Percentiles rank a stretch among this genome's conserved stretches.
Evolutionary conservation across 2,113 vertebrate genomes (phyloP).

Genomic region (Tretioscincus oriximinensis): DNA sequence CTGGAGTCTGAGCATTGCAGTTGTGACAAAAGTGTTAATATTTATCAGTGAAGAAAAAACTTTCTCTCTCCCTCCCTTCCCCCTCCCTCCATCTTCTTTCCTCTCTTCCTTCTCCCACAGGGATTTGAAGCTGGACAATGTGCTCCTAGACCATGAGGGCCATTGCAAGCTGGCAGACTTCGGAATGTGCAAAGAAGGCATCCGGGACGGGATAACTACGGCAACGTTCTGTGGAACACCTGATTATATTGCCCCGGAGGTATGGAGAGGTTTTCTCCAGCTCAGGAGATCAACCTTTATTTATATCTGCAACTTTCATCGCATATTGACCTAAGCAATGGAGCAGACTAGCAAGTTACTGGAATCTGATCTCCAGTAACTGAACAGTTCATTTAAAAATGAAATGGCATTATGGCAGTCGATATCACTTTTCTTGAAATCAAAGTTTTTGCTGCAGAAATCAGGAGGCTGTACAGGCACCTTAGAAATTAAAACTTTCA

Average conservation of each 20-base stretch:
- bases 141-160: constrained; percentile 92
- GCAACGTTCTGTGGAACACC: constrained; percentile 96
- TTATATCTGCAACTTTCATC: neutral
- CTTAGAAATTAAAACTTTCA: no score
- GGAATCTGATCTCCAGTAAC: neutral
- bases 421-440: neutral
- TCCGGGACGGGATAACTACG: constrained; percentile 84
- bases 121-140: constrained; percentile 96
- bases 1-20: no score
- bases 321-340: neutral
- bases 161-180: constrained; percentile 99
- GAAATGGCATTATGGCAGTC: no score
- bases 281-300: neutral
- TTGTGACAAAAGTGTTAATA: no score
- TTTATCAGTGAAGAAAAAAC: no score
- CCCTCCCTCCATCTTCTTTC: neutral
- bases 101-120: constrained; percentile 65
- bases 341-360: no score
- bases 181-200: constrained; percentile 98
- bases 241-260: constrained; percentile 98
- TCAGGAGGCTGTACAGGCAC: neutral
- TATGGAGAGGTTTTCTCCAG: constrained; percentile 54
- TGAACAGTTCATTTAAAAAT: neutral
- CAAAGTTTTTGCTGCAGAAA: neutral
- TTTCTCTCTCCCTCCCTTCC: no score